Base-by-base conservation (phyloP, 2,888 invertebrate species). In the Autographa gamma region DNA sequence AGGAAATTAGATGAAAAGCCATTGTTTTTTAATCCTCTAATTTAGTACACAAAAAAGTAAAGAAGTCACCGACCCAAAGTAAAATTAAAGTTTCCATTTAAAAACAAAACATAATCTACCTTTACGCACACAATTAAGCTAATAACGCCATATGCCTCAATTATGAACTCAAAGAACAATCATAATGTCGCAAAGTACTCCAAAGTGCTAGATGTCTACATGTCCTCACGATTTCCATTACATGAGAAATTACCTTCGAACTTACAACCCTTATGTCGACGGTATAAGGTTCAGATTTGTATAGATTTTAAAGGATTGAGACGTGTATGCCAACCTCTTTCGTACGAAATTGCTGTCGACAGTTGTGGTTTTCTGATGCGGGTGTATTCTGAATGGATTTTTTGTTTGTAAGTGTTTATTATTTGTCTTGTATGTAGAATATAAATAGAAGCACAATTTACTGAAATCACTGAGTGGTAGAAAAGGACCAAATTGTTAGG, bases 181-280 rank as follows among this genome's bases (percentile, higher is more conserved):
- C 79, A 81, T 85, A 85, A 84, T 90, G 88, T 89, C 87, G 87
- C 88, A 88, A 90, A 85, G 75, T 83, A 88, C 86, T 85, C 82
- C 83, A 85, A 85, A 85, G 80, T 85, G 77, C 79, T 76, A 84
- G 82, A 86, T 84, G 81, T 81, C 77, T 79, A 73, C 80, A 81
- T 87, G 78, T 77, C 86, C 84, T 90, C 92, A 92, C 92, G 91
- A 90, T 86, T 92, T 90, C 89, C 88, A 92, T 92, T 92, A 91
- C 79, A 85, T 80, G 83, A 86, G 84, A 88, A 87, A 80, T 89
- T 88, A 84, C 78, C 76, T 59, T 54, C 52, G 16, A 8, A 14
- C 18, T 31, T 25, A 63, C 43, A 66, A 38, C 71, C 31, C 60
- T 63, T 81, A 79, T 32, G 7, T 7, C 18, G 11, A 38, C 0